These are phyloP conservation scores for Galemys pyrenaicus DNA, from an alignment of 2,113 vertebrate species.

Conservation along the genomic window DNA sequence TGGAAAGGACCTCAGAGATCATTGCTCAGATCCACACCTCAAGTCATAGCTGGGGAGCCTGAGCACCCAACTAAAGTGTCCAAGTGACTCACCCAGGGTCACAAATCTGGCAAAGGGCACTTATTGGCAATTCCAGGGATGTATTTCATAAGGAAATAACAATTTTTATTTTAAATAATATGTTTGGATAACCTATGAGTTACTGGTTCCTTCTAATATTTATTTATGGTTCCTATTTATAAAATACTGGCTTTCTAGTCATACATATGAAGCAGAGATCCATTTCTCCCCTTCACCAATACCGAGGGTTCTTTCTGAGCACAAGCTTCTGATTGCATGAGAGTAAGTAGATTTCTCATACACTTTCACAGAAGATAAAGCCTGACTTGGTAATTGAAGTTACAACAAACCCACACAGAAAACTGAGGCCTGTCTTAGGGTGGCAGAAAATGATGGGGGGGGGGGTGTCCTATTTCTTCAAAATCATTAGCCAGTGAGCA, in stretches of 20 bases:
- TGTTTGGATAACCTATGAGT: background rate
- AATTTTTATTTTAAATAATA: background rate
- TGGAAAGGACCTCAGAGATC: background rate
- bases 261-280: background rate
- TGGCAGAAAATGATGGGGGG: background rate
- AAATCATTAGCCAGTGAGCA: background rate
- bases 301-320: background rate
- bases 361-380: background rate
- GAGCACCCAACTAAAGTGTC: background rate
- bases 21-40: background rate
- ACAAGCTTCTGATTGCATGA: background rate
- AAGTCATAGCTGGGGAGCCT: background rate
- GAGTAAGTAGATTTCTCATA: background rate
- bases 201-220: background rate
- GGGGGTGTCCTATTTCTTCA: too few relatives aligned
- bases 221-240: background rate
- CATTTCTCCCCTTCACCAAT: background rate
- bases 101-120: background rate
- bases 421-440: background rate
- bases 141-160: slow-evolving; percentile 10
- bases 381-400: background rate
- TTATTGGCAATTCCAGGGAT: background rate
- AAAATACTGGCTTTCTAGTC: background rate
- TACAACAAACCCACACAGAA: background rate
- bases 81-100: background rate